These are phyloP conservation scores for Urocyon cinereoargenteus DNA, from an alignment of 2,797 vertebrate species.

Conservation along the genomic window DNA sequence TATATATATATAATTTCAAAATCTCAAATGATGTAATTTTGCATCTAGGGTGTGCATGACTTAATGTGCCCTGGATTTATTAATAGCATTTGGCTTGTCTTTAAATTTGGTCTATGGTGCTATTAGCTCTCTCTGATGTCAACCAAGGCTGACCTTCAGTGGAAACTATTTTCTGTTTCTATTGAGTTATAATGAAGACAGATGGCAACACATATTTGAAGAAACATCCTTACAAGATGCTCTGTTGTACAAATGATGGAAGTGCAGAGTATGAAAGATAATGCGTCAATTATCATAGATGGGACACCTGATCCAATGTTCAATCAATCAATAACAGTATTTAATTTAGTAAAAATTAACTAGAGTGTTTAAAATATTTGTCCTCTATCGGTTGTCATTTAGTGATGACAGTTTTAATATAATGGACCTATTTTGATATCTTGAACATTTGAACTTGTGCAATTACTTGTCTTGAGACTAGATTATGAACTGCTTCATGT, in stretches of 20 bases:
- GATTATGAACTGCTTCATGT: not conserved
- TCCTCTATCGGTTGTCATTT: not conserved
- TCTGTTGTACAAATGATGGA: not conserved
- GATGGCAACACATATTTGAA: not conserved
- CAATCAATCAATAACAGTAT: not conserved
- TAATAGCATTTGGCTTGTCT: constrained; percentile 37
- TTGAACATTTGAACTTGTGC: not conserved
- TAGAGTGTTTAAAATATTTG: not conserved
- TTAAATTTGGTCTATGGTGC: not conserved
- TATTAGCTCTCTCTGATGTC: not conserved
- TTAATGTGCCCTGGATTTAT: constrained; percentile 29
- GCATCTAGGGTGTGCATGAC: not conserved
- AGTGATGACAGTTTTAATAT: not conserved
- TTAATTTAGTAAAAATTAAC: constrained; percentile 16
- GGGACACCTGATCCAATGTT: not conserved
- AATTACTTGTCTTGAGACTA: constrained; percentile 3
- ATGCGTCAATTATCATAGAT: not conserved
- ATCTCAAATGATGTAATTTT: constrained; percentile 35
- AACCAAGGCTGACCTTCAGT: not conserved
- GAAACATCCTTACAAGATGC: not conserved
- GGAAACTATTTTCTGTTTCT: constrained; percentile 46
- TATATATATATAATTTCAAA: not conserved
- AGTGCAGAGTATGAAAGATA: not conserved
- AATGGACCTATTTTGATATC: not conserved
- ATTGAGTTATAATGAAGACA: constrained; percentile 31